phyloP scores from a whole-genome alignment of 2,888 invertebrate genomes.

The Cyclophora punctaria region DNA sequence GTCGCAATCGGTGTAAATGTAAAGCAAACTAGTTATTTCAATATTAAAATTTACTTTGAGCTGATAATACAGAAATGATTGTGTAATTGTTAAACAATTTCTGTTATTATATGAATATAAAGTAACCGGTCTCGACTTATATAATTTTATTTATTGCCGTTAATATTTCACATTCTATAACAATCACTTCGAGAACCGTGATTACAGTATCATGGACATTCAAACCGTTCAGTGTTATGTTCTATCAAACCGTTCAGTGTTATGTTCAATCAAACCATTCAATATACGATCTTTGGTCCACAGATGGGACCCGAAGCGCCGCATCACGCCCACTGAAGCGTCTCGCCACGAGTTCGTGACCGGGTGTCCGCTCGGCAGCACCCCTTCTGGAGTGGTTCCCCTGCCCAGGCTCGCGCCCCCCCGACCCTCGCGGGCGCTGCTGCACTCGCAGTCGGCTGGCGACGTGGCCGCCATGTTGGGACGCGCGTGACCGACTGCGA shows the following conservation, averaged over 20 bases:
- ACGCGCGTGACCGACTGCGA: constrained; percentile 70
- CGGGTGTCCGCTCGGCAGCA: constrained; percentile 58
- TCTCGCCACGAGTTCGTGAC: constrained; percentile 88
- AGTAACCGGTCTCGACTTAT: too few species aligned
- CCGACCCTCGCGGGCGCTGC: constrained; percentile 56
- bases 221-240: constrained; percentile 4
- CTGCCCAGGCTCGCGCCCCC: constrained; percentile 54
- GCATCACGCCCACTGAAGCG: constrained; percentile 94
- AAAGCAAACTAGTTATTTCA: too few species aligned
- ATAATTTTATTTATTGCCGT: too few species aligned
- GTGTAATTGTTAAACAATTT: too few species aligned
- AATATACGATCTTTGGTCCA: neutral
- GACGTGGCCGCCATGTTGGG: constrained; percentile 79
- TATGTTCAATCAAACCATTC: neutral
- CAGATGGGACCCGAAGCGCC: constrained; percentile 94
- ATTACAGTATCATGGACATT: too few species aligned
- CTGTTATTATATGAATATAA: too few species aligned
- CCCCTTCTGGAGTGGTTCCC: constrained; percentile 66
- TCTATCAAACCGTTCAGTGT: neutral
- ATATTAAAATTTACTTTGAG: too few species aligned
- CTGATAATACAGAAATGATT: too few species aligned
- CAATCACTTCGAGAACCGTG: neutral
- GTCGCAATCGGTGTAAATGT: too few species aligned
- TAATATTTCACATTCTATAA: too few species aligned
- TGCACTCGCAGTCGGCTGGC: constrained; percentile 79